Percentiles rank a stretch among this genome's conserved stretches.
These are phyloP conservation scores for Trachelus iudaicus DNA, from an alignment of 2,888 invertebrate genomes.

Conservation along the genomic window DNA sequence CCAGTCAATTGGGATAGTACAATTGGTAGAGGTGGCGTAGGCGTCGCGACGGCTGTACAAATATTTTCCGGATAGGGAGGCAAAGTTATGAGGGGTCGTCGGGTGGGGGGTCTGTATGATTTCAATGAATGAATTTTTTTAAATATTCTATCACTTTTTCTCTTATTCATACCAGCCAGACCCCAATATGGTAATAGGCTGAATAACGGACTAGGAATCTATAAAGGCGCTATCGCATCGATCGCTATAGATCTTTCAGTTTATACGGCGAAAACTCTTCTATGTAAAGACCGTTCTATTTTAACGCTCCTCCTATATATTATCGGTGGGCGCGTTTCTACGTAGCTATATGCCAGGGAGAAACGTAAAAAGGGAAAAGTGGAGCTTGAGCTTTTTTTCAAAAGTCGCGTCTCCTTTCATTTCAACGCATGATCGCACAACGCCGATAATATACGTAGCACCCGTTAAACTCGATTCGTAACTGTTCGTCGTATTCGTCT, in stretches of 20 bases:
- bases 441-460: neutral
- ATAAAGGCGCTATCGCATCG: neutral
- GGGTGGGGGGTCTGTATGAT: neutral
- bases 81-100: too few relatives aligned
- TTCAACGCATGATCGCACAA: constrained; percentile 63
- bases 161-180: neutral
- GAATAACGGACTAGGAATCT: neutral
- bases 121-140: neutral
- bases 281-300: neutral
- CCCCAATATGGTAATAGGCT: neutral
- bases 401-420: constrained; percentile 61
- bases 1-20: neutral
- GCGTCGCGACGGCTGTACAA: neutral
- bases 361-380: neutral
- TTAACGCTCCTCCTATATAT: neutral
- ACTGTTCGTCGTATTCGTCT: neutral
- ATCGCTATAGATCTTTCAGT: neutral
- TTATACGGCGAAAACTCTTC: neutral
- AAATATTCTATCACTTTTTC: neutral
- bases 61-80: too few relatives aligned
- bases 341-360: neutral
- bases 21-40: neutral
- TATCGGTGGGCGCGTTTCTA: neutral
- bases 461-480: neutral
- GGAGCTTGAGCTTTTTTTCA: constrained; percentile 31